Percentiles rank a stretch among this genome's conserved stretches.
These are phyloP conservation scores for Periphyllus acericola DNA, from an alignment of 2,888 invertebrate genomes.

Conservation along the genomic window DNA sequence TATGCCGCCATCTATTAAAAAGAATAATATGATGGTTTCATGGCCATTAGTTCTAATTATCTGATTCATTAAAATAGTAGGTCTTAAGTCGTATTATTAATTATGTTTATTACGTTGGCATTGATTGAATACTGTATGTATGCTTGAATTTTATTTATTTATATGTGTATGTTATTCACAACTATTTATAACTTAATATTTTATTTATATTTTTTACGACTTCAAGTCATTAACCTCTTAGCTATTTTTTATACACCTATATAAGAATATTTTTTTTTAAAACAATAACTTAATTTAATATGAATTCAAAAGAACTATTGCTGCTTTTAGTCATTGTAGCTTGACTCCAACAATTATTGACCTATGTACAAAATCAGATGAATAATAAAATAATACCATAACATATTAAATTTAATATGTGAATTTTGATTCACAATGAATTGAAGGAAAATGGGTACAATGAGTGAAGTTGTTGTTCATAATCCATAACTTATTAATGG, in stretches of 20 bases:
- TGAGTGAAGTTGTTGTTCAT: no score
- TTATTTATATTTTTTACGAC: constrained; percentile 24
- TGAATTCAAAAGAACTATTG: no score
- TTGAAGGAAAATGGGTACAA: no score
- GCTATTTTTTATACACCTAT: not conserved
- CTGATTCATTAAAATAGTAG: constrained; percentile 57
- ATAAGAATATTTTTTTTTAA: not conserved
- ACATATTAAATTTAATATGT: no score
- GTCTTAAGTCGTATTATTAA: constrained; percentile 56
- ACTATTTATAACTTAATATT: not conserved
- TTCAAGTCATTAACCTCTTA: constrained; percentile 33
- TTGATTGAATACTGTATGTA: constrained; percentile 52
- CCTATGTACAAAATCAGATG: no score
- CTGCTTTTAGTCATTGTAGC: no score
- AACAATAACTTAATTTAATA: not conserved
- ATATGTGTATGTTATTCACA: not conserved
- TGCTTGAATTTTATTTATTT: constrained; percentile 3
- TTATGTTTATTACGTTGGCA: constrained; percentile 56
- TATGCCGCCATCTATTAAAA: constrained; percentile 50
- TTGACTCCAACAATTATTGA: no score
- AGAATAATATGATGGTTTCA: constrained; percentile 45
- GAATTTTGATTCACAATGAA: no score
- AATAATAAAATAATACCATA: no score
- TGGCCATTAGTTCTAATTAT: constrained; percentile 62
- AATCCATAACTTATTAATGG: no score